Evolutionary conservation across 2,797 vertebrate species (phyloP), one percentile per base, ranked within the genome.

Genomic region (Poeciliopsis infans): DNA sequence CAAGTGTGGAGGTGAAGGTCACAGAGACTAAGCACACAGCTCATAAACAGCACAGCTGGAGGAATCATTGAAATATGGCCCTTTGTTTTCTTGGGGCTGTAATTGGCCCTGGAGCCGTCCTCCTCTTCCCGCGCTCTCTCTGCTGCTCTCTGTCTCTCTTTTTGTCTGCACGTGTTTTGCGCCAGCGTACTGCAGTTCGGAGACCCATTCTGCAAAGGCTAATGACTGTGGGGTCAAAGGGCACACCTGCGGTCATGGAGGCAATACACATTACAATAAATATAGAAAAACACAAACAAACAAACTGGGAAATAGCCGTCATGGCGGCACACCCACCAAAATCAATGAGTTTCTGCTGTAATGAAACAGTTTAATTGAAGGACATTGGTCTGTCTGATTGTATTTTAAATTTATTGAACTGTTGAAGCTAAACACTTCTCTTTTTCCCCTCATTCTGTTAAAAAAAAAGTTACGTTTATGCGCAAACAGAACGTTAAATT

Each of bases 1-100:
- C 94, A 94, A 94, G 93, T 94, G 91, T 90, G 90, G 90, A 94
- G 94, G 93, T 94, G 93, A 95, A 94, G 95, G 94, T 95, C 93
- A 94, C 83, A 78, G 90, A 93, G 92, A 94, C 90, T 94, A 95
- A 93, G 92, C 93, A 93, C 90, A 93, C 91, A 93, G 92, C 92
- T 93, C 93, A 94, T 95, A 93, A 95, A 94, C 93, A 93, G 91
- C 92, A 94, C 93, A 94, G 94, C 95, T 93, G 93, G 94, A 93
- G 91, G 90, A 93, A 94, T 93, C 92, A 94, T 93, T 94, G 93
- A 95, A 91, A 93, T 93, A 92, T 91, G 91, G 92, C 84, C 89
- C 88, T 95, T 94, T 94, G 92, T 93, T 95, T 93, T 93, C 91
- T 93, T 90, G 84, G 85, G 91, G 91, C 90, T 82, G 80, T 94